Conservation (phyloP, 2,888 invertebrate genomes). For the Hirtodrosophila duncani region DNA sequence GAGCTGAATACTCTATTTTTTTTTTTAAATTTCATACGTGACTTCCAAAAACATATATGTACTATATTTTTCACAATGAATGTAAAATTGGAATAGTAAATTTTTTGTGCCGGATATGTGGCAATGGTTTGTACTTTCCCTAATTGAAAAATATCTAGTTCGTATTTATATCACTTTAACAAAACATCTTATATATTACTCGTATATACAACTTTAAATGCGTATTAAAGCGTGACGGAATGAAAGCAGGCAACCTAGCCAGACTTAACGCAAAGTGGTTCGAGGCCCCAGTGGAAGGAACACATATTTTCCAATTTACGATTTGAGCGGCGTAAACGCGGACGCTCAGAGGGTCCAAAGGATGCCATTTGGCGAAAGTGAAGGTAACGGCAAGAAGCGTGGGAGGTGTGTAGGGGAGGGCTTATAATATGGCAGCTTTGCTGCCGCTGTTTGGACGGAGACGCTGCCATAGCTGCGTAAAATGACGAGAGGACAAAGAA, state of each 20-base stretch:
- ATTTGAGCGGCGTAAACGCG: constrained; percentile 20
- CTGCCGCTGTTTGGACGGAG: constrained; percentile 1
- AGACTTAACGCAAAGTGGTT: constrained; percentile 49
- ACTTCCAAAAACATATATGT: too few species aligned
- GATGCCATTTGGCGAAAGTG: not conserved
- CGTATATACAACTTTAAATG: too few species aligned
- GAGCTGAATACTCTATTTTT: too few species aligned
- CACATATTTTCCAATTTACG: constrained; percentile 62
- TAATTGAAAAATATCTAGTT: too few species aligned
- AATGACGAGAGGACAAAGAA: constrained; percentile 52
- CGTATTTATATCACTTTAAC: too few species aligned
- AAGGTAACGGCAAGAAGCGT: constrained; percentile 1
- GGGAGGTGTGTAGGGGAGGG: not conserved
- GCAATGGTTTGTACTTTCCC: too few species aligned
- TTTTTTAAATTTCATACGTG: too few species aligned
- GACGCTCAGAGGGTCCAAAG: constrained; percentile 1
- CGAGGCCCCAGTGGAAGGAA: constrained; percentile 45
- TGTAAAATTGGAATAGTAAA: too few species aligned
- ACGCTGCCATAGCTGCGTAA: constrained; percentile 55
- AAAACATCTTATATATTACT: too few species aligned
- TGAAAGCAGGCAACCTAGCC: constrained; percentile 21
- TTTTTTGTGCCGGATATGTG: too few species aligned
- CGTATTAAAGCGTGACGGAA: constrained; percentile 8
- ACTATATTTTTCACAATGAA: too few species aligned
- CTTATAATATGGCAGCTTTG: constrained; percentile 26